A percentile compares a stretch with the other conserved stretches of the same genome.
Evolutionary conservation across 2,797 vertebrate genomes (phyloP).

Genomic region (Cyclura pinguis): DNA sequence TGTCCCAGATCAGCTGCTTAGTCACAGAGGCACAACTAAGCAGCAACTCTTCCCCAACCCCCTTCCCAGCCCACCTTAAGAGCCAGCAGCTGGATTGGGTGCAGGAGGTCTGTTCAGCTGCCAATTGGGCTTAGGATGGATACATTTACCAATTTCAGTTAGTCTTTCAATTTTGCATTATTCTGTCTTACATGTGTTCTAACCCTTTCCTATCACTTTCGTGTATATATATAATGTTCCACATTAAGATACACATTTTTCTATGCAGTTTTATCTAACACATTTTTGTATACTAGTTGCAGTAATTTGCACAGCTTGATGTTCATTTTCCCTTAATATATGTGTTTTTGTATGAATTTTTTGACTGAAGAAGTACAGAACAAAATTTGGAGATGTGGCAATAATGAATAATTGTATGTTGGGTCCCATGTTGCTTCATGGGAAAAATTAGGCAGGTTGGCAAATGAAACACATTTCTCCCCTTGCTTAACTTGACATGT

Average conservation of each 20-base stretch:
- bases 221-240: neutral
- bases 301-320: neutral
- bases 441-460: neutral
- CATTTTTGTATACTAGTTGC: neutral
- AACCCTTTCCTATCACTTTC: neutral
- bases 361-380: neutral
- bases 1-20: too few relatives aligned
- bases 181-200: too few relatives aligned
- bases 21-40: too few relatives aligned
- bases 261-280: too few relatives aligned
- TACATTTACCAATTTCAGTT: neutral
- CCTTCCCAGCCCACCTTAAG: too few relatives aligned
- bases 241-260: neutral
- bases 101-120: too few relatives aligned
- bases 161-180: neutral
- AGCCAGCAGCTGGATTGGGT: neutral
- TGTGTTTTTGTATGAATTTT: neutral
- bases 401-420: neutral
- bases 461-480: neutral
- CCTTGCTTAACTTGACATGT: neutral
- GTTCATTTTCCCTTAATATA: neutral
- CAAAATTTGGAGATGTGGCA: neutral
- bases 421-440: neutral
- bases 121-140: neutral
- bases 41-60: too few relatives aligned